Conservation (phyloP, 23 tunicate genomes). For the Diplosoma virens region DNA sequence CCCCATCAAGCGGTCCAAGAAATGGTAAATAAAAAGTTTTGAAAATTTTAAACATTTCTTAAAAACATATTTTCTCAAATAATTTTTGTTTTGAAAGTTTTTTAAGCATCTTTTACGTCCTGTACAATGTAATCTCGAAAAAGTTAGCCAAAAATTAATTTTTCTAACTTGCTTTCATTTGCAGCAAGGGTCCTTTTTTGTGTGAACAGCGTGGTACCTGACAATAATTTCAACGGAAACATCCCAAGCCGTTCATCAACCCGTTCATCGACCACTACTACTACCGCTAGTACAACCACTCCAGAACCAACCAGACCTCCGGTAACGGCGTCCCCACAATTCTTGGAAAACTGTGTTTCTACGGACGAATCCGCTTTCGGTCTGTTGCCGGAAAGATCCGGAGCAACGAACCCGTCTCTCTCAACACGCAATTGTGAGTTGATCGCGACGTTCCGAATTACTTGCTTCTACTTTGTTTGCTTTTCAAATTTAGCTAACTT, state of each 20-base stretch:
- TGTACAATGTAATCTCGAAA: neutral
- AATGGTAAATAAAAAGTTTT: too few species aligned
- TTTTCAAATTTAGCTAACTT: too few species aligned
- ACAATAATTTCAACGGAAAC: neutral
- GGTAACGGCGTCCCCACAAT: slow-evolving; percentile 8
- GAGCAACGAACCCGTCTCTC: slow-evolving; percentile 30
- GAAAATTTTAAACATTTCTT: too few species aligned
- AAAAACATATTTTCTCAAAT: too few species aligned
- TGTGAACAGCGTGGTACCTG: slow-evolving; percentile 36
- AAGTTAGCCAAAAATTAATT: neutral
- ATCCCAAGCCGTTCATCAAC: neutral
- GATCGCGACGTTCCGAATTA: too few species aligned
- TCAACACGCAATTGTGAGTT: slow-evolving; percentile 16
- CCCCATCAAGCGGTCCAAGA: too few species aligned
- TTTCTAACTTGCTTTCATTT: neutral
- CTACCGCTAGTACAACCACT: neutral
- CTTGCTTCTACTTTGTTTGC: too few species aligned
- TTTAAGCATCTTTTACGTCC: too few species aligned
- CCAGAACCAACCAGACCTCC: neutral
- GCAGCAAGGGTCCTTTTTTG: slow-evolving; percentile 36
- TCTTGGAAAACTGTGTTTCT: slow-evolving; percentile 2
- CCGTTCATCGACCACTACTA: neutral
- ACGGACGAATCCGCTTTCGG: slow-evolving; percentile 13
- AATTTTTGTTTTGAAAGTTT: too few species aligned
- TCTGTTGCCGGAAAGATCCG: slow-evolving; percentile 25